These are phyloP conservation scores for Coreoperca whiteheadi DNA, from an alignment of 2,113 vertebrate species.

Conservation along the genomic window DNA sequence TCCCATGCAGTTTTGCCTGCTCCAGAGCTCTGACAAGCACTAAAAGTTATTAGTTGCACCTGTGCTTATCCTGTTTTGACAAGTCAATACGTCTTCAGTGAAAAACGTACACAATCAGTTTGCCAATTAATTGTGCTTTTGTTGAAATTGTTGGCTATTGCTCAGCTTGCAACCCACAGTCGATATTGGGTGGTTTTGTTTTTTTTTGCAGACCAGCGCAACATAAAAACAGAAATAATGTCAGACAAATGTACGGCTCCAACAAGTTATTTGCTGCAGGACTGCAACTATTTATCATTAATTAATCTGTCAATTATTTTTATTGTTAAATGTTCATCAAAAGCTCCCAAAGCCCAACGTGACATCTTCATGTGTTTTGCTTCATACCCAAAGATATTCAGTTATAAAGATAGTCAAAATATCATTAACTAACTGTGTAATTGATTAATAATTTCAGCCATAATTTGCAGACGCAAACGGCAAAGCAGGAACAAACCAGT, in stretches of 20 bases:
- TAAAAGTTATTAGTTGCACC: background rate
- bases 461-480: background rate
- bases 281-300: background rate
- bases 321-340: constrained; percentile 1
- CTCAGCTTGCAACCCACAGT: constrained; percentile 1
- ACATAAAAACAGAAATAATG: constrained; percentile 2
- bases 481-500: background rate
- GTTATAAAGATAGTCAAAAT: background rate
- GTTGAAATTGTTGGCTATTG: constrained; percentile 10
- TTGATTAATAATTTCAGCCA: background rate
- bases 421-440: background rate
- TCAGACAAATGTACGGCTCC: background rate
- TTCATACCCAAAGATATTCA: background rate
- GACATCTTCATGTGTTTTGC: background rate
- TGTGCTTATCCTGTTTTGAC: background rate
- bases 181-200: background rate
- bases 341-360: background rate
- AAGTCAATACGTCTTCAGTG: background rate
- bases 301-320: constrained; percentile 24
- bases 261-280: background rate
- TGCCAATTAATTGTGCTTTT: constrained; percentile 2
- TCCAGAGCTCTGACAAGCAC: background rate
- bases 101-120: background rate
- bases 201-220: background rate
- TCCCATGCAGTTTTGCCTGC: background rate